These are phyloP conservation scores for Shinisaurus crocodilurus DNA, from an alignment of 2,113 vertebrate genomes.

Conservation along the genomic window DNA sequence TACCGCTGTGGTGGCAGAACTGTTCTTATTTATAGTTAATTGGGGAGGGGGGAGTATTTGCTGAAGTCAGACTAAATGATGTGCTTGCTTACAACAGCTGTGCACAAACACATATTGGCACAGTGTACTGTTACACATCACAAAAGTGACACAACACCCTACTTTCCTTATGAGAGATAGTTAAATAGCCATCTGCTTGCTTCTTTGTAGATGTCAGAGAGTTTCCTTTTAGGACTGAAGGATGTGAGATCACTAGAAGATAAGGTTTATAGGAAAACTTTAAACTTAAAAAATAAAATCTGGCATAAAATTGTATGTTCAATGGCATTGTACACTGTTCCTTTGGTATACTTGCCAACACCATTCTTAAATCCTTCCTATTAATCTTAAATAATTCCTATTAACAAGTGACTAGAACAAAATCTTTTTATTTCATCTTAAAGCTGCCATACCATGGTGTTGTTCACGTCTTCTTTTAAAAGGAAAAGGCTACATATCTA, in stretches of 20 bases:
- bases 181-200: conserved; percentile 30
- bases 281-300: too few species aligned
- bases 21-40: background rate
- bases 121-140: background rate
- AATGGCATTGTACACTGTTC: background rate
- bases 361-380: background rate
- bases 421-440: background rate
- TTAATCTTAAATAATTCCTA: background rate
- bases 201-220: background rate
- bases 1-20: background rate
- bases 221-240: background rate
- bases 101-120: conserved; percentile 11
- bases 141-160: background rate
- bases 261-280: background rate
- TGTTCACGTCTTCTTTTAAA: background rate
- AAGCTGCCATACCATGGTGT: background rate
- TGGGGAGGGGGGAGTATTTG: background rate
- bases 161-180: conserved; percentile 1
- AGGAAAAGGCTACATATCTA: background rate
- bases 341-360: background rate
- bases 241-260: background rate
- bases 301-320: background rate
- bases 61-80: background rate
- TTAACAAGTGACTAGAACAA: background rate
- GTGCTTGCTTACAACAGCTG: background rate